phyloP scores from a whole-genome alignment of 2,797 vertebrate species.

The Halcyon smyrnensis region DNA sequence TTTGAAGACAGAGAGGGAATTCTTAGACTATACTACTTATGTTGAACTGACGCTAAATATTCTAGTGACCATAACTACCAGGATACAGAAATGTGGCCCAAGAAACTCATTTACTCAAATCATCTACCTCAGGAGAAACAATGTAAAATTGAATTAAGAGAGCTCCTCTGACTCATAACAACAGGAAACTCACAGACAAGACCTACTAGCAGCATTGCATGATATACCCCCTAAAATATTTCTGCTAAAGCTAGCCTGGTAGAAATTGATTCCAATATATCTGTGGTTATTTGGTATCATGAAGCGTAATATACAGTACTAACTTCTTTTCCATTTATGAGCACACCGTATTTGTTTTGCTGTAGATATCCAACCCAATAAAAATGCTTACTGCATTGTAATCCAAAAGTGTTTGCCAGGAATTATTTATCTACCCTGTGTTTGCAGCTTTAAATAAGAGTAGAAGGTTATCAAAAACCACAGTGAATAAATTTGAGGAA shows the following conservation, averaged over 20 bases:
- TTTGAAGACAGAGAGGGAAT: background rate
- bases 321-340: background rate
- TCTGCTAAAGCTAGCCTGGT: background rate
- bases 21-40: background rate
- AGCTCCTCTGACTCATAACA: background rate
- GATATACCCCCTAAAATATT: background rate
- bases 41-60: background rate
- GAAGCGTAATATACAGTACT: background rate
- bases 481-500: slow-evolving; percentile 17
- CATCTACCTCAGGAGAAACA: background rate
- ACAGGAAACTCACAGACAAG: background rate
- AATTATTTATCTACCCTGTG: background rate
- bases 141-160: background rate
- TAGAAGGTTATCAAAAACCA: background rate
- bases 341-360: background rate
- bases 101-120: background rate
- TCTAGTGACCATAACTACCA: background rate
- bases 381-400: background rate
- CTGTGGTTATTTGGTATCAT: background rate
- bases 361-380: background rate
- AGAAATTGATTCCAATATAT: background rate
- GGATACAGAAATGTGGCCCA: background rate
- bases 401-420: background rate
- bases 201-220: background rate
- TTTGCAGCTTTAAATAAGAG: slow-evolving; percentile 15